Evolutionary conservation across 2,113 vertebrate species (phyloP).

Genomic region (Mixornis gularis): DNA sequence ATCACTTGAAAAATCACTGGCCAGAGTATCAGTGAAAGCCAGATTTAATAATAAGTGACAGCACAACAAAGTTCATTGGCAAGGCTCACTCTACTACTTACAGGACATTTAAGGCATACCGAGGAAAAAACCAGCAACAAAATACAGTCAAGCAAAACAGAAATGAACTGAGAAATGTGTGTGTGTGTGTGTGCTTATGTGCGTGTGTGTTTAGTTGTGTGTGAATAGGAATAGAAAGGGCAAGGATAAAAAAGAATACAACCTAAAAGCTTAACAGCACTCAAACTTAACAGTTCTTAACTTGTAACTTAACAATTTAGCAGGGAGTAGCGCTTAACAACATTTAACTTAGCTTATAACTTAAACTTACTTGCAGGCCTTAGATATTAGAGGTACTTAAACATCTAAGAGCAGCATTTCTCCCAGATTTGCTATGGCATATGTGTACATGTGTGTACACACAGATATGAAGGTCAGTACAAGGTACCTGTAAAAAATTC

Average conservation of each 20-base stretch:
- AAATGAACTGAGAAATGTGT: not conserved
- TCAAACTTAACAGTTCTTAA: not conserved
- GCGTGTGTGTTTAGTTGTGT: too few species aligned
- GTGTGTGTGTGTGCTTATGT: not conserved
- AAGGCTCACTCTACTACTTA: not conserved
- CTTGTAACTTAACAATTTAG: too few species aligned
- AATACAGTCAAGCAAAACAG: not conserved
- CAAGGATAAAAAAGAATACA: not conserved
- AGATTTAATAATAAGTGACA: not conserved
- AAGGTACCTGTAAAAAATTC: too few species aligned
- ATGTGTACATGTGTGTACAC: too few species aligned
- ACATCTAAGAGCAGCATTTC: too few species aligned
- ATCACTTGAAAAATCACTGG: not conserved
- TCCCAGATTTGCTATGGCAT: too few species aligned
- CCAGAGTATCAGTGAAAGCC: not conserved
- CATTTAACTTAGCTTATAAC: too few species aligned
- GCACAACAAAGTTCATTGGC: not conserved
- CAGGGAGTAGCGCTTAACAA: too few species aligned
- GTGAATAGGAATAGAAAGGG: not conserved
- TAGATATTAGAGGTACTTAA: too few species aligned
- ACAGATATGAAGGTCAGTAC: too few species aligned
- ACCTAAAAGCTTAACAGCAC: not conserved
- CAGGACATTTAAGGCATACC: too few species aligned
- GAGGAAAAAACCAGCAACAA: not conserved
- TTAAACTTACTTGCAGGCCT: too few species aligned